A percentile compares a stretch with the other conserved stretches of the same genome.
Evolutionary conservation across 2,888 invertebrate genomes (phyloP).

Genomic region (Sarcophaga carnaria): DNA sequence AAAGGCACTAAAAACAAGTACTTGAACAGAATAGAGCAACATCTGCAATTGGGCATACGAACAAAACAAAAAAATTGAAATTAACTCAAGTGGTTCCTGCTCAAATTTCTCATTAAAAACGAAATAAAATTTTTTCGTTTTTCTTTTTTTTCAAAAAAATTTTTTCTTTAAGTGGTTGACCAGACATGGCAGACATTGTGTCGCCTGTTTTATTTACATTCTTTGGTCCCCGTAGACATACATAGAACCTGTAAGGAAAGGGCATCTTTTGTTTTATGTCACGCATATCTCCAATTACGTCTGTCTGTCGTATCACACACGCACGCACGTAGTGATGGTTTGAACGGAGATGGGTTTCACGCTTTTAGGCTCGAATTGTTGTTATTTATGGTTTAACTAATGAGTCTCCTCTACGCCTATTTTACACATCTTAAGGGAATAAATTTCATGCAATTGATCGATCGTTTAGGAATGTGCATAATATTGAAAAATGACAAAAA

Average conservation of each 20-base stretch:
- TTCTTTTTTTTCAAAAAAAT: background rate
- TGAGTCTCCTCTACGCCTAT: conserved; percentile 75
- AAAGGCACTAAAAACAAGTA: background rate
- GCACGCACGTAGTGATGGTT: background rate
- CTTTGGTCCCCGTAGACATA: conserved; percentile 13
- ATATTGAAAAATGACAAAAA: conserved; percentile 12
- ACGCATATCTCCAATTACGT: conserved; percentile 60
- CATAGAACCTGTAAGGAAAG: background rate
- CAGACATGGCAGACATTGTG: conserved; percentile 62
- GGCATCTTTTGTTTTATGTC: conserved; percentile 49
- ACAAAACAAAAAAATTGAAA: background rate
- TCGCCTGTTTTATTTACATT: conserved; percentile 45
- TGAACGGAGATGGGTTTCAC: conserved; percentile 53
- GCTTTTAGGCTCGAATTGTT: conserved; percentile 72
- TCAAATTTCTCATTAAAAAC: conserved; percentile 41
- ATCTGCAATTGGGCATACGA: conserved; percentile 42
- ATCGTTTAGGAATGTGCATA: conserved; percentile 56
- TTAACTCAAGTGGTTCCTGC: conserved; percentile 53
- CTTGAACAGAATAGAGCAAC: conserved; percentile 2
- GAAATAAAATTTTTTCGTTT: background rate
- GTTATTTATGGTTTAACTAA: conserved; percentile 79
- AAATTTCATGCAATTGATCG: conserved; percentile 54
- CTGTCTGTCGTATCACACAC: background rate
- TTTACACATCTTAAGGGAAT: conserved; percentile 17
- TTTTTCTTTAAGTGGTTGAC: conserved; percentile 53